Evolutionary conservation across 2,113 vertebrate species (phyloP).

Genomic region (Axis porcinus): DNA sequence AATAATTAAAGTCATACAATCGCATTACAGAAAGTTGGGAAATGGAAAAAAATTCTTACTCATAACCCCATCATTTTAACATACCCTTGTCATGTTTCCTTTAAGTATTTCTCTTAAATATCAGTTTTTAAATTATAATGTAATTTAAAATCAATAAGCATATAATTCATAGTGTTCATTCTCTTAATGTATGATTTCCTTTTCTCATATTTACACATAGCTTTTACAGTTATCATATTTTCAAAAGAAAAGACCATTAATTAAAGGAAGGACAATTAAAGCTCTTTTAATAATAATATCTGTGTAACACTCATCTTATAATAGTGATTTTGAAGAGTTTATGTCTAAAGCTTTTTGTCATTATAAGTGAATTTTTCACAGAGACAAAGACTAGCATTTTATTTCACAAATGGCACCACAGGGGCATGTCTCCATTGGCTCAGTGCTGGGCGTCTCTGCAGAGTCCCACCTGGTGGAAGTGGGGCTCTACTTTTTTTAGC

Average conservation of each 20-base stretch:
- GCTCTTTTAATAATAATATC: neutral
- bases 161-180: neutral
- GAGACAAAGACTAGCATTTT: neutral
- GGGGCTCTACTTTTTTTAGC: neutral
- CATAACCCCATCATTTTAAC: neutral
- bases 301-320: neutral
- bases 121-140: neutral
- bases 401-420: neutral
- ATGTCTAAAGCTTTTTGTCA: neutral
- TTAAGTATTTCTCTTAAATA: neutral
- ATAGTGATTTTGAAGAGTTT: neutral
- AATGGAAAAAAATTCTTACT: neutral
- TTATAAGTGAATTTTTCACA: neutral
- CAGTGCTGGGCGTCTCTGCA: neutral
- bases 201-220: neutral
- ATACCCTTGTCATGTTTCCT: neutral
- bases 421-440: neutral
- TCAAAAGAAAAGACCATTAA: neutral
- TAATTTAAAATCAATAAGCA: neutral
- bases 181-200: neutral
- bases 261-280: neutral
- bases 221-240: neutral
- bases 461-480: neutral
- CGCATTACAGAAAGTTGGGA: neutral
- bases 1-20: neutral